Conservation (phyloP, 2,888 invertebrate species). For the Parascotia fuliginaria region DNA sequence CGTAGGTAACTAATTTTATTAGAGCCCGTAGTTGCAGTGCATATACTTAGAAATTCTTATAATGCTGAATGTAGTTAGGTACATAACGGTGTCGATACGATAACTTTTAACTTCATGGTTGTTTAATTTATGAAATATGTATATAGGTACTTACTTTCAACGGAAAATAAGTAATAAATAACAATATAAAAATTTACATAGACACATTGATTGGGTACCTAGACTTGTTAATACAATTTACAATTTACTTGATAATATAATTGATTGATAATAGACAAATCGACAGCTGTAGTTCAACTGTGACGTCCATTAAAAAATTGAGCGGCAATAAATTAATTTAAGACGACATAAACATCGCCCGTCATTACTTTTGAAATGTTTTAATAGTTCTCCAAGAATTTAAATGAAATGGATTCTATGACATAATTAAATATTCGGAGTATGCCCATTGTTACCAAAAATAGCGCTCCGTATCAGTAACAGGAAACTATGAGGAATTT, state of each 20-base stretch:
- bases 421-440: slow-evolving; percentile 12
- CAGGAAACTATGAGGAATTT: slow-evolving; percentile 34
- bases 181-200: no score
- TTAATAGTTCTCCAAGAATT: not conserved
- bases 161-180: no score
- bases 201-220: no score
- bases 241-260: not conserved
- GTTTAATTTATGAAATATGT: no score
- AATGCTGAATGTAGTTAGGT: slow-evolving; percentile 9
- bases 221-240: no score
- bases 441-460: slow-evolving; percentile 27
- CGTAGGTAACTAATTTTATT: slow-evolving; percentile 19
- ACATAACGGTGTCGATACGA: no score
- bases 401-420: not conserved
- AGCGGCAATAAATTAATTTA: no score
- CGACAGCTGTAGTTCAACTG: no score
- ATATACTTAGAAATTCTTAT: slow-evolving; percentile 21
- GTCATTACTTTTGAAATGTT: not conserved
- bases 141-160: no score
- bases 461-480: slow-evolving; percentile 28
- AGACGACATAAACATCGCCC: not conserved
- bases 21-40: slow-evolving; percentile 11
- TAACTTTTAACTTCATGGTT: no score
- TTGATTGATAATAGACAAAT: not conserved
- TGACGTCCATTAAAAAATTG: no score